phyloP scores from a whole-genome alignment of 2,888 invertebrate species.

The Eupithecia pulchellata region DNA sequence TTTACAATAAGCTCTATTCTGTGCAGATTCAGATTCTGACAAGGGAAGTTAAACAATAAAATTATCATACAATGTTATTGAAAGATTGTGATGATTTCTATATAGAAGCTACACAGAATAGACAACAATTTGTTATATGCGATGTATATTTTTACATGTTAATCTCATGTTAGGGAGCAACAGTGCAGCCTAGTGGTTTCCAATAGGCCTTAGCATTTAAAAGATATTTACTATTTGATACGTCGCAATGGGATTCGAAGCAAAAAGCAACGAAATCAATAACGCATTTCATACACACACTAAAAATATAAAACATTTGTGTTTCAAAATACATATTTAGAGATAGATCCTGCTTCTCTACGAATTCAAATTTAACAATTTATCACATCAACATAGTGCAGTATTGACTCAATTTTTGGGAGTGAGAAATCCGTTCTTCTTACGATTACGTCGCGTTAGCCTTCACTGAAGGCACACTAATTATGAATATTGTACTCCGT shows the following conservation, averaged over 20 bases:
- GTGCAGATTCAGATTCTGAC: neutral
- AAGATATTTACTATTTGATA: constrained; percentile 26
- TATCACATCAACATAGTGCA: constrained; percentile 61
- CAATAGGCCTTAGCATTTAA: constrained; percentile 22
- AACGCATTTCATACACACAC: constrained; percentile 29
- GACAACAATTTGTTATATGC: constrained; percentile 11
- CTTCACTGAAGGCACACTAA: constrained; percentile 83
- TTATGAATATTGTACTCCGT: constrained; percentile 75
- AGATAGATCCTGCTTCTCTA: constrained; percentile 52
- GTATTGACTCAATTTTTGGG: constrained; percentile 78
- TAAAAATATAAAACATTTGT: constrained; percentile 25
- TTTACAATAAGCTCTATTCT: neutral
- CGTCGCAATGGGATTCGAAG: constrained; percentile 17
- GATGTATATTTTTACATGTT: constrained; percentile 18
- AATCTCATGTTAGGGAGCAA: constrained; percentile 23
- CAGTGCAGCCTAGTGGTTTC: constrained; percentile 17
- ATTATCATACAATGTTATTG: neutral
- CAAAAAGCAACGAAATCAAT: constrained; percentile 17
- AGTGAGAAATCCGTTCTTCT: constrained; percentile 65
- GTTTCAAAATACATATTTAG: constrained; percentile 35
- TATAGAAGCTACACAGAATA: constrained; percentile 5
- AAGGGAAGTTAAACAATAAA: neutral
- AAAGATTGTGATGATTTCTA: neutral
- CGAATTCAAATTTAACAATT: constrained; percentile 58
- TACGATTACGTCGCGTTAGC: constrained; percentile 61